Evolutionary conservation across 2,888 invertebrate genomes (phyloP).

Genomic region (Onthophagus sagittarius): DNA sequence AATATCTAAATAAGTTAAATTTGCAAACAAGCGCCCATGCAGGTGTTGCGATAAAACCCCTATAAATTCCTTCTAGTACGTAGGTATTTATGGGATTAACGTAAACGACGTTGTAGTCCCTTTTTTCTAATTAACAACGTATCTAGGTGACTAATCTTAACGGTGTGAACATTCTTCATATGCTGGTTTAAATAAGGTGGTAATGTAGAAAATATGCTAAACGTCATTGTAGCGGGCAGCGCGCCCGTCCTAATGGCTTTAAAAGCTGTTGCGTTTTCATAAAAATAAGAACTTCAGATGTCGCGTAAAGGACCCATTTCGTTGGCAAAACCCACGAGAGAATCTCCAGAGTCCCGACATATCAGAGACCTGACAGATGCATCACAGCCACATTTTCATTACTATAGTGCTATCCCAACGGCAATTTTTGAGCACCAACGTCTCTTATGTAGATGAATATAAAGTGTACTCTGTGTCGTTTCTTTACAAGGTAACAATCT

Average conservation of each 20-base stretch:
- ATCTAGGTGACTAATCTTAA: not conserved
- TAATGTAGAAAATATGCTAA: not conserved
- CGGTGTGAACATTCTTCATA: not conserved
- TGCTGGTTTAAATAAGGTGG: not conserved
- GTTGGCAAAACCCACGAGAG: not conserved
- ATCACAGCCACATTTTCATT: not conserved
- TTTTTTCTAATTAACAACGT: not conserved
- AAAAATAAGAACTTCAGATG: not conserved
- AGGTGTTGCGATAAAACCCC: conserved; percentile 7
- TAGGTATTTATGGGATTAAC: not conserved
- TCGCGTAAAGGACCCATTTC: not conserved
- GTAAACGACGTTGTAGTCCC: not conserved
- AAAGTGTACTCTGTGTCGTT: not conserved
- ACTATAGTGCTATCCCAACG: not conserved
- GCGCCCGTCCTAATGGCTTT: not conserved
- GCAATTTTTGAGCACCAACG: not conserved
- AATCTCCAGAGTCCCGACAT: not conserved
- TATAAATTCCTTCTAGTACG: not conserved
- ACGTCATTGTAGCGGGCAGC: not conserved
- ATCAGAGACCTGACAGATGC: not conserved
- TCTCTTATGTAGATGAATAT: not conserved
- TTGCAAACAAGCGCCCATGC: conserved; percentile 8
- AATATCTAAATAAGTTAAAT: conserved; percentile 7
- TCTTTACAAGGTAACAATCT: not conserved
- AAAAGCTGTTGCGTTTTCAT: not conserved